Conservation (phyloP, 2,888 invertebrate species). For the Drosophila mayaguana region DNA sequence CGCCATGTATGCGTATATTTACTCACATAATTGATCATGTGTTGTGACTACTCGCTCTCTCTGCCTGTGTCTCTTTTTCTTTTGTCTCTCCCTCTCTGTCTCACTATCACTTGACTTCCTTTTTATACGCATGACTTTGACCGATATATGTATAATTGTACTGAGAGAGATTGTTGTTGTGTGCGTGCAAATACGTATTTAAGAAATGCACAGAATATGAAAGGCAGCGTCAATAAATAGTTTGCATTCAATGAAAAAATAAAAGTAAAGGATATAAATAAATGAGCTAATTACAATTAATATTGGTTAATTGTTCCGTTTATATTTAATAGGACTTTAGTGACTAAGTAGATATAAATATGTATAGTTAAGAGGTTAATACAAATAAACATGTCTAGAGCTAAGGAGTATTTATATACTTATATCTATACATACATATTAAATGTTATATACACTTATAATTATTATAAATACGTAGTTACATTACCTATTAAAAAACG, state of each 20-base stretch:
- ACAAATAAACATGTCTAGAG: conserved; percentile 25
- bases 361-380: conserved; percentile 25
- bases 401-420: conserved; percentile 36
- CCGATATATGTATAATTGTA: too few relatives aligned
- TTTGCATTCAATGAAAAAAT: conserved; percentile 3
- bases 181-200: background rate
- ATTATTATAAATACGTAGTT: conserved; percentile 35
- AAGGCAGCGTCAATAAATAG: conserved; percentile 1
- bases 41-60: too few relatives aligned
- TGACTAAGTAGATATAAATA: conserved; percentile 34
- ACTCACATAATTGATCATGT: too few relatives aligned
- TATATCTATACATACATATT: conserved; percentile 41
- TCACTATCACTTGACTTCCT: too few relatives aligned
- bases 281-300: conserved; percentile 20
- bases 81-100: too few relatives aligned
- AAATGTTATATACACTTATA: conserved; percentile 43
- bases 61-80: too few relatives aligned
- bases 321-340: conserved; percentile 31
- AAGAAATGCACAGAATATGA: background rate
- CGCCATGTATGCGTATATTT: too few relatives aligned
- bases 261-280: background rate
- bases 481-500: conserved; percentile 24
- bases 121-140: too few relatives aligned
- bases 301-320: conserved; percentile 59
- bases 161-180: background rate